Percentiles rank a stretch among this genome's conserved stretches.
Conservation (phyloP, 2,797 vertebrate genomes). For the Hoplostethus mediterraneus region DNA sequence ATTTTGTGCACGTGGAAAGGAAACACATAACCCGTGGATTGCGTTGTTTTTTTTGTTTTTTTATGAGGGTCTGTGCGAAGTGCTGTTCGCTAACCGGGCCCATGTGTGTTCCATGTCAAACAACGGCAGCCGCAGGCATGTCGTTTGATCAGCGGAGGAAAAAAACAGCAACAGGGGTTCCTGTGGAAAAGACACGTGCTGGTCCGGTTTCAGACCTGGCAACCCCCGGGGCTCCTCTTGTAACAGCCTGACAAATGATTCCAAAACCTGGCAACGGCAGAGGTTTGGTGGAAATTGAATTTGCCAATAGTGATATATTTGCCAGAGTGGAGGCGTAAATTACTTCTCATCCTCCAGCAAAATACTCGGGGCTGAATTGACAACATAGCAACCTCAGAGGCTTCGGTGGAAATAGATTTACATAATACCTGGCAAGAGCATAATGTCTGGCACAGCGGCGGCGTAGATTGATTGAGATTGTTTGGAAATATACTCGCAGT, state of each 20-base stretch:
- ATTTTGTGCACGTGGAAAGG: background rate
- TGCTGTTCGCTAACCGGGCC: constrained; percentile 48
- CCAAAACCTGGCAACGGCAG: constrained; percentile 17
- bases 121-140: constrained; percentile 54
- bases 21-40: constrained; percentile 39
- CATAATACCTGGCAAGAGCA: constrained; percentile 45
- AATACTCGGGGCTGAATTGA: constrained; percentile 20
- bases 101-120: constrained; percentile 69
- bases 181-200: constrained; percentile 36
- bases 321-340: constrained; percentile 24
- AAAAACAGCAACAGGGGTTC: constrained; percentile 40
- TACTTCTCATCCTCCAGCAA: constrained; percentile 11
- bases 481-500: constrained; percentile 30
- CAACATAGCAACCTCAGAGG: constrained; percentile 14
- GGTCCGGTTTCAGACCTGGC: constrained; percentile 42
- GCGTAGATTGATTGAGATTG: constrained; percentile 46
- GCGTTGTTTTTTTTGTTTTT: constrained; percentile 17
- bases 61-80: constrained; percentile 48
- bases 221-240: background rate
- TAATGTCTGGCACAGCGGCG: constrained; percentile 44
- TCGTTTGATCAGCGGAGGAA: constrained; percentile 58
- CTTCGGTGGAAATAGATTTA: constrained; percentile 56
- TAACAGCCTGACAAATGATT: constrained; percentile 31
- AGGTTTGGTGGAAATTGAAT: constrained; percentile 17
- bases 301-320: background rate